Evolutionary conservation across 92 coral and sea anemone genomes (phyloP).

Genomic region (Siderastrea siderea): DNA sequence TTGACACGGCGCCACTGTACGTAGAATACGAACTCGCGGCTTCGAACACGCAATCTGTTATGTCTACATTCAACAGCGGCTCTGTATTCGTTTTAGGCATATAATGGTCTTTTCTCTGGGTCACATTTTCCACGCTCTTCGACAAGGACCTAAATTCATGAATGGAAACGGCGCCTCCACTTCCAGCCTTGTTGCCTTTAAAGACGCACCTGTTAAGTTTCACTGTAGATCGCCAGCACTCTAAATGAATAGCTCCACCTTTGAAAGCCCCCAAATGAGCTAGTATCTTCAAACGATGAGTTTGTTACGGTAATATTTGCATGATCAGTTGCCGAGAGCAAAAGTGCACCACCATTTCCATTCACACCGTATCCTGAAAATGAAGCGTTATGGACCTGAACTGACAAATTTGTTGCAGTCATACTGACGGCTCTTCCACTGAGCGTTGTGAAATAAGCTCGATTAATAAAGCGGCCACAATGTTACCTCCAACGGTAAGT

Average conservation of each 20-base stretch:
- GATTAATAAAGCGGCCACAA: neutral
- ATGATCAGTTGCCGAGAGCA: neutral
- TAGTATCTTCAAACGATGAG: neutral
- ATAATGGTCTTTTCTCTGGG: neutral
- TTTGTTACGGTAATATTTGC: neutral
- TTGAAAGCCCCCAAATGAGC: neutral
- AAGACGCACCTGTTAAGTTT: neutral
- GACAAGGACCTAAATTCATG: neutral
- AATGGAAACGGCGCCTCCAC: constrained; percentile 25
- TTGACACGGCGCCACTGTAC: neutral
- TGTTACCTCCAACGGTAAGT: neutral
- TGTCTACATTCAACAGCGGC: neutral
- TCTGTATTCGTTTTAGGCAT: neutral
- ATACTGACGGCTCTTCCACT: constrained; percentile 1
- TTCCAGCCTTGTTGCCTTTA: neutral
- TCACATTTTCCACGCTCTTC: neutral
- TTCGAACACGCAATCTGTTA: neutral
- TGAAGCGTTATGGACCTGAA: constrained; percentile 1
- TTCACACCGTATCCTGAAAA: neutral
- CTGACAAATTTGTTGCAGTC: neutral
- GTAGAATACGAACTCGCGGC: neutral
- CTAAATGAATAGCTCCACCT: neutral
- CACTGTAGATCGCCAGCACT: neutral
- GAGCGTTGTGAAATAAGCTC: neutral
- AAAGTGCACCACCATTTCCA: constrained; percentile 19